Percentiles rank a stretch among this genome's conserved stretches.
phyloP scores from a whole-genome alignment of 2,113 vertebrate species.

The Oriolus oriolus region DNA sequence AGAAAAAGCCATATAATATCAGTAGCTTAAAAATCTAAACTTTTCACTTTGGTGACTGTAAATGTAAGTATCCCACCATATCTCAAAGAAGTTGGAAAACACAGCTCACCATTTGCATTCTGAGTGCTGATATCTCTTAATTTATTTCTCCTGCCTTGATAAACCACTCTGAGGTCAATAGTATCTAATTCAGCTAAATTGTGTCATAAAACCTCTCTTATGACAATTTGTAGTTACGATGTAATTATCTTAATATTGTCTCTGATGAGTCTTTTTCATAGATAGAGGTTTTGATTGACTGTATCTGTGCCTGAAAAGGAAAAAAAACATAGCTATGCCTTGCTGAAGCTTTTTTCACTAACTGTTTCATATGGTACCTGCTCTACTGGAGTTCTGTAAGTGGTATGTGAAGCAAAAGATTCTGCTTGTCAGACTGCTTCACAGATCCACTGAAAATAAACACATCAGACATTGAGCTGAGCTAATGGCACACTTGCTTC shows the following conservation, averaged over 20 bases:
- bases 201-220: not conserved
- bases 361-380: conserved; percentile 23
- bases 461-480: conserved; percentile 43
- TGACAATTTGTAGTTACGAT: conserved; percentile 4
- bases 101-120: not conserved
- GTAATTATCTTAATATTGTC: conserved; percentile 47
- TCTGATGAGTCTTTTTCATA: not conserved
- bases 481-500: conserved; percentile 54
- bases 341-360: not conserved
- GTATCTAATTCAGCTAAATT: conserved; percentile 4
- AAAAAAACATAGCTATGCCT: not conserved
- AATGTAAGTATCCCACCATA: not conserved
- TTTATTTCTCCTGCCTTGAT: conserved; percentile 14
- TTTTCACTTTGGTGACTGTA: not conserved
- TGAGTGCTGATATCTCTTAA: not conserved
- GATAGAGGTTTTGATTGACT: not conserved
- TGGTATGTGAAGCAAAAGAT: conserved; percentile 16
- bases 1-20: not conserved
- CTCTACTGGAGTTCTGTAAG: conserved; percentile 19
- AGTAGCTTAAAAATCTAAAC: not conserved
- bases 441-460: conserved; percentile 65
- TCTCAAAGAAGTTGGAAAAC: not conserved
- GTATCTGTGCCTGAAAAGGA: not conserved
- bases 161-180: conserved; percentile 8
- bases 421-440: conserved; percentile 48